These are phyloP conservation scores for Papilio aristodemus DNA, from an alignment of 1,140 invertebrate genomes.

Conservation along the genomic window DNA sequence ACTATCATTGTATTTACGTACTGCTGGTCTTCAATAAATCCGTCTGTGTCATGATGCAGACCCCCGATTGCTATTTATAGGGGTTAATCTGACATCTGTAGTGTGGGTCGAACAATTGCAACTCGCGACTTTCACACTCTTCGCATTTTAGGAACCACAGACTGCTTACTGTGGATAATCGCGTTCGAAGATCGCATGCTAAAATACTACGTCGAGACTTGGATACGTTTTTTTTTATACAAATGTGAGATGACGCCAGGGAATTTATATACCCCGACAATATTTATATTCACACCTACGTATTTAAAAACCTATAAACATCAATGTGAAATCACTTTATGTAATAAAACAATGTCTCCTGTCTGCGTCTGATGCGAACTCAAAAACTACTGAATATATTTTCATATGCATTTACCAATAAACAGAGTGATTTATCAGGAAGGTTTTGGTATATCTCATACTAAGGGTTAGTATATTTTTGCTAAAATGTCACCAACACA, in stretches of 20 bases:
- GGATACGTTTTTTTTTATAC: not conserved
- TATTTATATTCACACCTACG: constrained; percentile 2
- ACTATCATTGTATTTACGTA: constrained; percentile 42
- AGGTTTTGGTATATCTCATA: not conserved
- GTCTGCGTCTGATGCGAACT: not conserved
- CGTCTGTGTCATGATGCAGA: constrained; percentile 43
- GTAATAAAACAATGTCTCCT: not conserved
- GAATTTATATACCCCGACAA: not conserved
- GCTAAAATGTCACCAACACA: not conserved
- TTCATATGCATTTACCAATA: not conserved
- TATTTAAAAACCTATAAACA: not conserved
- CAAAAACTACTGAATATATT: not conserved
- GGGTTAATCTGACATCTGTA: constrained; percentile 42
- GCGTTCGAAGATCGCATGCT: not conserved
- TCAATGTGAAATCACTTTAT: too few species aligned
- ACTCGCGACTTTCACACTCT: constrained; percentile 27
- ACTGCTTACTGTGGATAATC: constrained; percentile 8
- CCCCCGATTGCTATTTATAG: constrained; percentile 44
- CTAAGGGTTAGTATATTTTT: not conserved
- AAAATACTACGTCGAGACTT: not conserved
- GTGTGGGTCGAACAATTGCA: constrained; percentile 41
- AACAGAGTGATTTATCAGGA: not conserved
- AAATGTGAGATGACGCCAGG: not conserved
- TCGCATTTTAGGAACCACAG: constrained; percentile 24
- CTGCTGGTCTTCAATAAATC: constrained; percentile 40